Evolutionary conservation across 2,888 invertebrate species (phyloP).

Genomic region (Protonemura montana): DNA sequence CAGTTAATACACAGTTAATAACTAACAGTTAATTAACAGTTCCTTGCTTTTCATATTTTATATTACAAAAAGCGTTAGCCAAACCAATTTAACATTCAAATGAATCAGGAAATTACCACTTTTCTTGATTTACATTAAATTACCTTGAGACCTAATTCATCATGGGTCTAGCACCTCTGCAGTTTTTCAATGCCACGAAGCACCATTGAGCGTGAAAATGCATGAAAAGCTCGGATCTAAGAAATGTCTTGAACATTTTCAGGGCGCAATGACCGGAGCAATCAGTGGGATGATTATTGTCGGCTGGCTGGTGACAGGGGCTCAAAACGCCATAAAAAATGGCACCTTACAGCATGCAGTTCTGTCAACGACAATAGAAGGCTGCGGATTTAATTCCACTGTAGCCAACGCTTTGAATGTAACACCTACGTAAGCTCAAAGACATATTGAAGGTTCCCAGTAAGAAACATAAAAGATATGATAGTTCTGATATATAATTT

Average conservation of each 20-base stretch:
- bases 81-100: too few species aligned
- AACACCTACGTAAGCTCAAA: neutral
- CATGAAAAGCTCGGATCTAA: too few species aligned
- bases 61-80: too few species aligned
- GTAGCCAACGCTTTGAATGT: neutral
- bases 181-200: too few species aligned
- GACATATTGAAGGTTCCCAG: neutral
- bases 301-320: conserved; percentile 49
- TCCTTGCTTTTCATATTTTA: too few species aligned
- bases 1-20: too few species aligned
- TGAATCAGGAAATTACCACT: too few species aligned
- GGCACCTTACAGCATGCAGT: conserved; percentile 51
- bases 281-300: conserved; percentile 49
- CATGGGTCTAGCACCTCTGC: too few species aligned
- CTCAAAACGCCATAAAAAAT: conserved; percentile 50
- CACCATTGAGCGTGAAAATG: too few species aligned
- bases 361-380: conserved; percentile 52
- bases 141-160: too few species aligned
- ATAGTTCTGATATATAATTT: neutral
- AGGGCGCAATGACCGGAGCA: conserved; percentile 52
- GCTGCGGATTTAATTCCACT: conserved; percentile 32
- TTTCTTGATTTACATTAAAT: too few species aligned
- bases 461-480: neutral
- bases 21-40: too few species aligned
- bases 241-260: conserved; percentile 20